phyloP scores from a whole-genome alignment of 2,888 invertebrate genomes.

The Orchesella flavescens region DNA sequence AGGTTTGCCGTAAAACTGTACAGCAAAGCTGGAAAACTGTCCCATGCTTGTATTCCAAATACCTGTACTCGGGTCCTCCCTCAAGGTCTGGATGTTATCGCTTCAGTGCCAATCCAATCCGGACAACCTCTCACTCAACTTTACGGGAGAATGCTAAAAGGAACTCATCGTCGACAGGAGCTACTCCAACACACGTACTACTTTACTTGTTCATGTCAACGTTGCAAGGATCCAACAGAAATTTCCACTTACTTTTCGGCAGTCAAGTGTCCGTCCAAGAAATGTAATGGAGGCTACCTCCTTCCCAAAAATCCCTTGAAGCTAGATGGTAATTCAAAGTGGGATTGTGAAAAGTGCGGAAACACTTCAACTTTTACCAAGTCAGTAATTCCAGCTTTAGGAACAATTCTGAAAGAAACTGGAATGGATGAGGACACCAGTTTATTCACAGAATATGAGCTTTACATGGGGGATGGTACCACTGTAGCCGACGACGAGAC shows the following conservation, averaged over 20 bases:
- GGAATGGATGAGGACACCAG: constrained; percentile 44
- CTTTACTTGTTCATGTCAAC: constrained; percentile 48
- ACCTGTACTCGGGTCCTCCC: constrained; percentile 40
- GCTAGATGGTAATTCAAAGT: constrained; percentile 32
- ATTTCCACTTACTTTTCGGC: constrained; percentile 42
- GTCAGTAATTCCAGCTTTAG: constrained; percentile 45
- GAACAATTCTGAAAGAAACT: constrained; percentile 25
- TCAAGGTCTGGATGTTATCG: constrained; percentile 44
- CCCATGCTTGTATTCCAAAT: constrained; percentile 59
- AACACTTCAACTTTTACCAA: constrained; percentile 26
- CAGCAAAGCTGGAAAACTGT: constrained; percentile 53
- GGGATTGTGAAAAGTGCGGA: constrained; percentile 47
- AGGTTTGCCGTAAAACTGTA: constrained; percentile 56
- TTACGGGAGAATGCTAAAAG: constrained; percentile 56
- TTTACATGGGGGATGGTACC: constrained; percentile 36
- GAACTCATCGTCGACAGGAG: constrained; percentile 54
- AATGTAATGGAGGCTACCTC: constrained; percentile 41
- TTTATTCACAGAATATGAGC: constrained; percentile 50
- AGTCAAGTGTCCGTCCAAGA: constrained; percentile 34
- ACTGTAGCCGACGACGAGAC: constrained; percentile 21
- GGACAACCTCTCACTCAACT: constrained; percentile 59
- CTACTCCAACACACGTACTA: constrained; percentile 52
- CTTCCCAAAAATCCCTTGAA: constrained; percentile 44
- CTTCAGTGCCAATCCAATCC: constrained; percentile 37
- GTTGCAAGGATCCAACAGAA: constrained; percentile 56